phyloP scores from a whole-genome alignment of 2,113 vertebrate genomes.

The Puffinus mauretanicus region DNA sequence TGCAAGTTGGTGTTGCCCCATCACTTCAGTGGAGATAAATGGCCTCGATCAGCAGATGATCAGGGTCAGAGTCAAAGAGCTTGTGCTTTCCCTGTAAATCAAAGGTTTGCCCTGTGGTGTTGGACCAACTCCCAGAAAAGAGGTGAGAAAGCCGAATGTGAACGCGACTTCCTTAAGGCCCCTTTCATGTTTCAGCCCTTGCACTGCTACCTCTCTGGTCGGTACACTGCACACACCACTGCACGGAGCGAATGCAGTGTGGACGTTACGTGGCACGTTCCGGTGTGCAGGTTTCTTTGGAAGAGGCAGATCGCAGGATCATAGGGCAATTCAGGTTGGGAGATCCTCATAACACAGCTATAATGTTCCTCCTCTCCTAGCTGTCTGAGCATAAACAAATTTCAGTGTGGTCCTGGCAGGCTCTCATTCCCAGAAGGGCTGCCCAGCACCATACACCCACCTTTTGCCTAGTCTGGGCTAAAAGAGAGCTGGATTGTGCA shows the following conservation, averaged over 20 bases:
- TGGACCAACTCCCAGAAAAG: background rate
- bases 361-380: background rate
- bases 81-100: background rate
- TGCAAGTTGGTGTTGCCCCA: background rate
- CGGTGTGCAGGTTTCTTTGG: background rate
- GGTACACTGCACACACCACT: rapidly evolving
- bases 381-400: background rate
- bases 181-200: background rate
- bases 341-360: background rate
- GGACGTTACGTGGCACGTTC: rapidly evolving
- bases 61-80: background rate
- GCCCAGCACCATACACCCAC: background rate
- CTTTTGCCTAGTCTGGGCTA: background rate
- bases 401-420: background rate
- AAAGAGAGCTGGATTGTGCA: background rate
- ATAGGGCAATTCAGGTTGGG: background rate
- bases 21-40: background rate
- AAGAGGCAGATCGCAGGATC: background rate
- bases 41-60: background rate
- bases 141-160: background rate
- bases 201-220: rapidly evolving
- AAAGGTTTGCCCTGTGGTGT: background rate
- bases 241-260: background rate
- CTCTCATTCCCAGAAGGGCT: background rate
- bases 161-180: background rate